These are phyloP conservation scores for Nomada goodeniana DNA, from an alignment of 2,888 invertebrate genomes.

Conservation along the genomic window DNA sequence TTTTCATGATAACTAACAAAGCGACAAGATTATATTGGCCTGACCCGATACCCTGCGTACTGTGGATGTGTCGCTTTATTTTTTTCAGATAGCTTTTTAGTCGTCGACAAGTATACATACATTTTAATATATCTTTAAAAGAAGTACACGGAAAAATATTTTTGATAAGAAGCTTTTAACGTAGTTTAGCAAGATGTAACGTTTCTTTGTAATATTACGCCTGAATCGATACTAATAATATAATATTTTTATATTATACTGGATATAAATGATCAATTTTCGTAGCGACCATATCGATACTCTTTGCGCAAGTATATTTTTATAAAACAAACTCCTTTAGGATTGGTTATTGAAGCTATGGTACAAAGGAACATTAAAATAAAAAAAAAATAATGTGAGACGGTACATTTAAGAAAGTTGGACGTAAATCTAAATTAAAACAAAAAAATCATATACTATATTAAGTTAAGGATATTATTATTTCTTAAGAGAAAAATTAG, in stretches of 20 bases:
- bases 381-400: too few species aligned
- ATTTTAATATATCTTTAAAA: constrained; percentile 15
- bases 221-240: constrained; percentile 28
- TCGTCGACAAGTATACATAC: constrained; percentile 3
- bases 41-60: constrained; percentile 33
- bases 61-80: constrained; percentile 31
- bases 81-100: constrained; percentile 20
- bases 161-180: constrained; percentile 34
- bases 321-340: neutral
- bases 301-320: neutral
- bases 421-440: too few species aligned
- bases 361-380: neutral
- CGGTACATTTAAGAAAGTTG: too few species aligned
- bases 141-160: constrained; percentile 13
- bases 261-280: constrained; percentile 10
- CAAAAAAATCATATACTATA: too few species aligned
- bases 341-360: neutral
- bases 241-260: constrained; percentile 28
- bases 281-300: neutral
- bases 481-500: neutral
- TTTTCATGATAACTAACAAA: constrained; percentile 70
- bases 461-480: constrained; percentile 1
- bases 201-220: constrained; percentile 29
- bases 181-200: constrained; percentile 13
- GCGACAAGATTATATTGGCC: constrained; percentile 61